Conservation (phyloP, 2,113 vertebrate genomes). For the Zosterops hypoxanthus region DNA sequence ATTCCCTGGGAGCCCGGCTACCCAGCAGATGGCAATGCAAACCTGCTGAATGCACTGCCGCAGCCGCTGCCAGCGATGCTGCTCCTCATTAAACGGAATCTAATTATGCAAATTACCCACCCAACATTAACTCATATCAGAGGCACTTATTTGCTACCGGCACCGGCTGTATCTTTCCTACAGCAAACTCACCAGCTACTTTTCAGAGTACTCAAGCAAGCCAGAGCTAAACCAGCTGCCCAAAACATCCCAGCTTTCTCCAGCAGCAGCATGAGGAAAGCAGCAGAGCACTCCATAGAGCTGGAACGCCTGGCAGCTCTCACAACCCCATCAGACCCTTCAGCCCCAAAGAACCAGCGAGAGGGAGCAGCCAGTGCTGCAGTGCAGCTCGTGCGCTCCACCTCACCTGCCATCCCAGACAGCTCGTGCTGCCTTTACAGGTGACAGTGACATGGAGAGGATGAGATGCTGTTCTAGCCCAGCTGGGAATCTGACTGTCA, state of each 20-base stretch:
- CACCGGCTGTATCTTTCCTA: fast-evolving
- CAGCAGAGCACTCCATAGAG: fast-evolving
- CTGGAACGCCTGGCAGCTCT: not conserved
- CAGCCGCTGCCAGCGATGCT: not conserved
- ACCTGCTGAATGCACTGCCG: fast-evolving
- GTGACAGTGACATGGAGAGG: not conserved
- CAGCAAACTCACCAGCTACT: not conserved
- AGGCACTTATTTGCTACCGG: not conserved
- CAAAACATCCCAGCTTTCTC: not conserved
- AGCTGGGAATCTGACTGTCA: not conserved
- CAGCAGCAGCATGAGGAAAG: not conserved
- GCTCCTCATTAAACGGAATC: not conserved
- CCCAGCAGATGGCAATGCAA: constrained; percentile 64
- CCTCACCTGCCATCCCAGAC: not conserved
- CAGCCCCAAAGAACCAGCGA: not conserved
- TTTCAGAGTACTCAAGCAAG: not conserved
- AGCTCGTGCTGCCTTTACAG: not conserved
- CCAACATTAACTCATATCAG: not conserved
- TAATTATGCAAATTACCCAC: not conserved
- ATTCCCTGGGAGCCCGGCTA: not conserved
- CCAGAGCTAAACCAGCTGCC: not conserved
- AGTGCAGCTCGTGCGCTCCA: not conserved
- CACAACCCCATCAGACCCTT: not conserved
- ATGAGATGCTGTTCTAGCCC: not conserved
- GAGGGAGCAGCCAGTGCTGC: not conserved